Percentiles rank a stretch among this genome's conserved stretches.
Conservation (phyloP, 2,797 vertebrate species). For the Leptoclinus maculatus region DNA sequence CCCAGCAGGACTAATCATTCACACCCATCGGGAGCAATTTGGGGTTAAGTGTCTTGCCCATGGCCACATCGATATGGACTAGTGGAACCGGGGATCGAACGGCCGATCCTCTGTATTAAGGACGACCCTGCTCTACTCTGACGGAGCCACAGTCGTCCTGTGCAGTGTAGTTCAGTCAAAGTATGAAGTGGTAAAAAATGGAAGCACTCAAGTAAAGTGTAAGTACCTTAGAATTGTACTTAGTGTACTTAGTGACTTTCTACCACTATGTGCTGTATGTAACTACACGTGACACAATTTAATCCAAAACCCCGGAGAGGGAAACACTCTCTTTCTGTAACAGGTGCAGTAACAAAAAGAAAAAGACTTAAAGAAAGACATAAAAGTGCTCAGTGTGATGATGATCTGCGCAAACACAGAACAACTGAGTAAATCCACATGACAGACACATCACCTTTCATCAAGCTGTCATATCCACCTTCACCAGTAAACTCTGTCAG, state of each 20-base stretch:
- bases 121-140: not conserved
- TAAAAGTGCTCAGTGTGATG: slow-evolving; percentile 13
- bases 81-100: not conserved
- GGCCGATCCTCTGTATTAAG: not conserved
- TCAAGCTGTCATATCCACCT: slow-evolving; percentile 56
- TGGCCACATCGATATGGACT: not conserved
- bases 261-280: not conserved
- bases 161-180: not conserved
- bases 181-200: not conserved
- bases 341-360: slow-evolving; percentile 3
- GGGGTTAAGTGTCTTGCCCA: too few species aligned
- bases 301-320: not conserved
- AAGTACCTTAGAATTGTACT: not conserved
- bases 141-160: not conserved
- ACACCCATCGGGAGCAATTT: not conserved
- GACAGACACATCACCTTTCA: slow-evolving; percentile 48
- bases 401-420: slow-evolving; percentile 35
- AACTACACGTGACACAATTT: not conserved
- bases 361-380: not conserved
- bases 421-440: slow-evolving; percentile 21
- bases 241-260: not conserved
- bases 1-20: not conserved
- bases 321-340: not conserved
- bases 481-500: slow-evolving; percentile 33
- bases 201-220: not conserved